Evolutionary conservation across 2,797 vertebrate genomes (phyloP), one percentile per base, ranked within the genome.

Genomic region (Bradypus variegatus): DNA sequence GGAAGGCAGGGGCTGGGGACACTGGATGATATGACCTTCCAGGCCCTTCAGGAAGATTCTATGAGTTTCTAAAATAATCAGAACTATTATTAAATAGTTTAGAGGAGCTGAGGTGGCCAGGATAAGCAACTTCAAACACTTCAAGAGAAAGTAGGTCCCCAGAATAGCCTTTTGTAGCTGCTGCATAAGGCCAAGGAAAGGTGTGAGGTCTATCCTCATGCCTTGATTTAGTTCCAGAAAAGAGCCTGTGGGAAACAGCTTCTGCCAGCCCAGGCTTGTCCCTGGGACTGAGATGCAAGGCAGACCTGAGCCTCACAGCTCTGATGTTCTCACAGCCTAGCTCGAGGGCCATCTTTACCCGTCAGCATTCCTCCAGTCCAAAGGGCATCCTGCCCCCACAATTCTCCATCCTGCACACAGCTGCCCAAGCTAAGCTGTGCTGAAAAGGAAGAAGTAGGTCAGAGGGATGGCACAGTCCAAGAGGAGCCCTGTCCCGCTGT

Each of bases 101-200:
- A 94, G 88, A 94, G 87, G 70, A 78, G 33, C 70, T 70, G 79
- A 94, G 92, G 84, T 86, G 82, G 55, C 73, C 78, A 77, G 62
- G 75, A 76, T 84, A 87, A 81, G 62, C 72, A 94, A 90, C 95
- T 94, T 96, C 92, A 96, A 96, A 96, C 88, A 89, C 73, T 77
- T 72, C 16, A 48, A 94, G 91, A 91, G 85, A 94, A 92, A 94
- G 64, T 76, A 88, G 77, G 36, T 94, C 84, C 91, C 93, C 92
- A 94, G 90, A 95, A 95, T 96, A 95, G 94, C 69, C 84, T 90
- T 96, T 93, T 94, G 93, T 94, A 93, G 77, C 84, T 91, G 88
- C 87, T 90, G 62, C 86, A 82, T 86, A 86, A 72, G 91, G 91
- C 92, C 72, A 75, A 91, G 70, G 75, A 91, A 91, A 91, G 92